A percentile compares a stretch with the other conserved stretches of the same genome.
These are phyloP conservation scores for Myodes glareolus DNA, from an alignment of 2,113 vertebrate genomes.

Conservation along the genomic window DNA sequence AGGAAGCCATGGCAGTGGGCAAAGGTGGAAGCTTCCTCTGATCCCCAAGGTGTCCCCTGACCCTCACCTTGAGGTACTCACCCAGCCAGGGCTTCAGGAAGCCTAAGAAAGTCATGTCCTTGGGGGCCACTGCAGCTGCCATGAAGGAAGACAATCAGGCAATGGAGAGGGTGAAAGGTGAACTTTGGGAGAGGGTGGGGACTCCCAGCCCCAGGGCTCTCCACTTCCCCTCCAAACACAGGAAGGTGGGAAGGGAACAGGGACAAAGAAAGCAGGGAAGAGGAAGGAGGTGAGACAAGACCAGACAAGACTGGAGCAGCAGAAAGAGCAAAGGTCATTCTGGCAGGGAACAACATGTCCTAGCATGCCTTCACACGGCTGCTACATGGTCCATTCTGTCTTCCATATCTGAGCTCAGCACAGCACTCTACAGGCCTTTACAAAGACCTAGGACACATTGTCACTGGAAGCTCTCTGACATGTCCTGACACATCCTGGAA, in stretches of 20 bases:
- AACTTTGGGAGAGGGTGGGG: background rate
- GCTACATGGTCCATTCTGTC: background rate
- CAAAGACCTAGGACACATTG: background rate
- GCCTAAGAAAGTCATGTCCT: slow-evolving; percentile 87
- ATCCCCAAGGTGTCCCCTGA: background rate
- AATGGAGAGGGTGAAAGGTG: background rate
- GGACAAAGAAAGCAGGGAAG: background rate
- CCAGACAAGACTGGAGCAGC: background rate
- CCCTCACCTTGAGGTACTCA: slow-evolving; percentile 80
- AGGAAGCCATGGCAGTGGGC: background rate
- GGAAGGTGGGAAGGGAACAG: background rate
- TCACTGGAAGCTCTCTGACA: background rate
- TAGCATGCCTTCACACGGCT: background rate
- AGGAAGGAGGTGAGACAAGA: rapidly evolving
- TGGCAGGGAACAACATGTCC: rapidly evolving
- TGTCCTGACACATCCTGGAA: background rate
- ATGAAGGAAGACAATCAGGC: background rate
- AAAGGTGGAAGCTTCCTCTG: background rate
- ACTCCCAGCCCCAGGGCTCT: background rate
- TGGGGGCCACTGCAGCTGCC: slow-evolving; percentile 88
- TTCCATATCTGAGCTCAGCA: background rate
- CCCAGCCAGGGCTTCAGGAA: slow-evolving; percentile 94
- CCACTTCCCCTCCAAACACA: background rate
- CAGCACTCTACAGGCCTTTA: background rate
- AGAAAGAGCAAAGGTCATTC: background rate